These are phyloP conservation scores for Pangasius sanitwongsei DNA, from an alignment of 2,797 vertebrate species.

Conservation along the genomic window DNA sequence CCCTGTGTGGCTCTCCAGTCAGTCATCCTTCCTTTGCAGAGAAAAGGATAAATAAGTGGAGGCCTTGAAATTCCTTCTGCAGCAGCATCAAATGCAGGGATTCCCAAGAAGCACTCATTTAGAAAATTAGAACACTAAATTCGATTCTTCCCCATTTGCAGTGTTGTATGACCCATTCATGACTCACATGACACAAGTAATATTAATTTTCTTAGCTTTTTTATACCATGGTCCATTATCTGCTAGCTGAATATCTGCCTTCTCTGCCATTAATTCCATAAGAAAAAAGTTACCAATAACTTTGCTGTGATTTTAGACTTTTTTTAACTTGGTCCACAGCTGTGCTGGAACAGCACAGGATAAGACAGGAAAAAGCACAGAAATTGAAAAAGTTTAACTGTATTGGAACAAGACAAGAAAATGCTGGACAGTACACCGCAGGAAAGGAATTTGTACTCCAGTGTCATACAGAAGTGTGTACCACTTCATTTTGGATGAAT, in stretches of 20 bases:
- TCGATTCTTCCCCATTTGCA: neutral
- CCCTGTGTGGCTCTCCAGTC: neutral
- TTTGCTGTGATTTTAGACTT: neutral
- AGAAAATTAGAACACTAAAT: neutral
- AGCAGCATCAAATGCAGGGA: neutral
- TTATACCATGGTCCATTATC: neutral
- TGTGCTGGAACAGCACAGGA: neutral
- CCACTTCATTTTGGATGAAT: slow-evolving; percentile 46
- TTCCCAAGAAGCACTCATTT: neutral
- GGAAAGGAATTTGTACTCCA: neutral
- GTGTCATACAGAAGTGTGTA: slow-evolving; percentile 15
- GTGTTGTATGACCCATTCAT: neutral
- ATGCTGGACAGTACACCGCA: neutral
- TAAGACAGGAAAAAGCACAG: neutral
- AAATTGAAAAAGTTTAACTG: neutral
- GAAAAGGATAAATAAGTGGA: neutral
- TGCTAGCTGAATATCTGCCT: neutral
- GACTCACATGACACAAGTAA: neutral
- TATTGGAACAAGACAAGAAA: neutral
- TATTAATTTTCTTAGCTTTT: neutral
- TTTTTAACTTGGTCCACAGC: neutral
- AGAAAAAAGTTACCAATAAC: neutral
- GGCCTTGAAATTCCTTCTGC: neutral
- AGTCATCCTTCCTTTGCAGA: neutral
- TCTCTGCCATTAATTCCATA: neutral